These are phyloP conservation scores for Alexandromys fortis DNA, from an alignment of 2,113 vertebrate genomes.

Conservation along the genomic window DNA sequence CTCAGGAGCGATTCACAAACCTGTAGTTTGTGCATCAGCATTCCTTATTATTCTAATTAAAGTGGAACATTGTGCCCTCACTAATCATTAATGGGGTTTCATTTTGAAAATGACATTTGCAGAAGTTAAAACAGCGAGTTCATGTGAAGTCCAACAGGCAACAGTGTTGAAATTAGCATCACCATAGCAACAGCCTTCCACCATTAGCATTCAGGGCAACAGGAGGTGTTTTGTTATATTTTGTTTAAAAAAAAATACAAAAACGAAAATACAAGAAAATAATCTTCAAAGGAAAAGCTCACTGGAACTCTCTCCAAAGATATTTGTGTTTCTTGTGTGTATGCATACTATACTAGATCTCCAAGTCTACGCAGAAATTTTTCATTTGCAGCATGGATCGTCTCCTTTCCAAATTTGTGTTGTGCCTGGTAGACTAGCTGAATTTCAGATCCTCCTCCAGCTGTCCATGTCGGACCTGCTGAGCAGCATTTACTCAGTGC, in stretches of 20 bases:
- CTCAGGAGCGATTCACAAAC: constrained; percentile 88
- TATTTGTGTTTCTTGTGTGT: constrained; percentile 64
- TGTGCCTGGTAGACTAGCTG: constrained; percentile 71
- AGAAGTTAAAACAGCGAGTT: constrained; percentile 90
- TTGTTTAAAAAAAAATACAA: constrained; percentile 75
- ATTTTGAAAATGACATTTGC: constrained; percentile 91
- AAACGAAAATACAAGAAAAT: constrained; percentile 73
- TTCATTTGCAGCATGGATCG: constrained; percentile 34
- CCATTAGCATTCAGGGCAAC: constrained; percentile 90
- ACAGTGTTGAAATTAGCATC: constrained; percentile 90
- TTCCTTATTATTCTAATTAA: constrained; percentile 92
- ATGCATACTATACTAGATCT: constrained; percentile 9
- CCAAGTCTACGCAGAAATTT: constrained; percentile 33
- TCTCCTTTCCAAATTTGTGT: constrained; percentile 63
- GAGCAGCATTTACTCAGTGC: constrained; percentile 79
- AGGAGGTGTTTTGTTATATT: constrained; percentile 88
- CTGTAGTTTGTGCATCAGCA: constrained; percentile 89
- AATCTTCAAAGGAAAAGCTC: constrained; percentile 76
- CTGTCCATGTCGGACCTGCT: constrained; percentile 79
- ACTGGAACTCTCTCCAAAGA: constrained; percentile 67
- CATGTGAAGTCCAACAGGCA: constrained; percentile 90
- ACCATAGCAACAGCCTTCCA: constrained; percentile 90
- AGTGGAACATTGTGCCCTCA: constrained; percentile 89
- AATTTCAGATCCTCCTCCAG: constrained; percentile 79
- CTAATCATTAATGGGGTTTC: constrained; percentile 91